Base-by-base conservation (phyloP, 2,888 invertebrate genomes). In the Drosophila glabriapex region DNA sequence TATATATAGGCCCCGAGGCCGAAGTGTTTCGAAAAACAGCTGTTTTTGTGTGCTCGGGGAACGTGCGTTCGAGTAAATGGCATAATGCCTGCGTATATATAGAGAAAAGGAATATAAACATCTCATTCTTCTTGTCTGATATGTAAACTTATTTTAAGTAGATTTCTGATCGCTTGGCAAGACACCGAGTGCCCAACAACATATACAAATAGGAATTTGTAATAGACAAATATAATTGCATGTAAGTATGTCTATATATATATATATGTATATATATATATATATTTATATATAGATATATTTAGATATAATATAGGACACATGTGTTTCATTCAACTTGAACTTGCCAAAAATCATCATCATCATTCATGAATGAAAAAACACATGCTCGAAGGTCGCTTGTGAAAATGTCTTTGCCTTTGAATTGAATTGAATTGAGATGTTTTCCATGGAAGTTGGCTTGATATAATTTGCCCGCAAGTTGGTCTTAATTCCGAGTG, bases 261-360 rank as follows among this genome's bases (percentile, higher is more conserved):
- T 19, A 37, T 16, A 37, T 39, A 58, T 52, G 56, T 10, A 33
- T 60, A 52, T 64, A 56, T 54, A 52, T n/a, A 55, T 28, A 14
- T 59, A 54, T 59, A 69, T n/a, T n/a, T 19, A 7, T 37, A 37
- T 0, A 7, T 37, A 19, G 0, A 50, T 63, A 70, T 22, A 25
- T 66, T 56, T 54, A 56, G 58, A 54, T 16, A 56, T 56, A 29
- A 49, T 69, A 55, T 54, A 52, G 70, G 68, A 60, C 61, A 25
- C 31, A 54, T 75, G 68, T 62, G 72, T 78, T 67, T 83, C 89
- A 87, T 89, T 89, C 85, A 89, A 87, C 87, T 87, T 87, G 87
- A 87, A 87, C 89, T 89, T 87, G 89, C 74, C 86, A 73, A 75
- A 81, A 74, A 61, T 68, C 60, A 74, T 78, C 68, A 68, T 78